A percentile compares a stretch with the other conserved stretches of the same genome.
Evolutionary conservation across 1,140 invertebrate genomes (phyloP).

Genomic region (Leptestheria dahalacensis): DNA sequence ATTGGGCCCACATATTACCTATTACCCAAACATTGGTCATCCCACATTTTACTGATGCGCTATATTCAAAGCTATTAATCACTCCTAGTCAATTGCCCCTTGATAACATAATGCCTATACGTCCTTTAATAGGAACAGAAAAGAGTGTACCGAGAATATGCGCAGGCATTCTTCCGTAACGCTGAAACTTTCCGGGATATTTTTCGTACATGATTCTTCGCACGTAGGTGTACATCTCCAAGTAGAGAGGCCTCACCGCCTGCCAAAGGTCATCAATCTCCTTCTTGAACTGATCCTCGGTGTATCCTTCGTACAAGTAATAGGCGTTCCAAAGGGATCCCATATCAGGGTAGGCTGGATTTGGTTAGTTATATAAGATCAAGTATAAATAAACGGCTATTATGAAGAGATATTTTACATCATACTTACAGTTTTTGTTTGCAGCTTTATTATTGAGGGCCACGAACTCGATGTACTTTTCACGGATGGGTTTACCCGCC

Average conservation of each 20-base stretch:
- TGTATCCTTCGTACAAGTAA: slow-evolving; percentile 20
- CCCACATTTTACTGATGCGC: background rate
- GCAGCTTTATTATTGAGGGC: slow-evolving; percentile 44
- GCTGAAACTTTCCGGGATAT: slow-evolving; percentile 20
- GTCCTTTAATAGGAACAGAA: background rate
- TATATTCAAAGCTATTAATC: background rate
- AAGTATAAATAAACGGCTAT: background rate
- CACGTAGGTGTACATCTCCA: slow-evolving; percentile 36
- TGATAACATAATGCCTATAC: background rate
- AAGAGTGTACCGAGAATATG: slow-evolving; percentile 18
- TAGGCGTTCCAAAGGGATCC: slow-evolving; percentile 22
- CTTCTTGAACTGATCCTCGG: slow-evolving; percentile 21
- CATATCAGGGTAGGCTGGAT: slow-evolving; percentile 19
- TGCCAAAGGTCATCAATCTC: slow-evolving; percentile 27
- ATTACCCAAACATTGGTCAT: slow-evolving; percentile 1
- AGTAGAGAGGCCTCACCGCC: slow-evolving; percentile 32
- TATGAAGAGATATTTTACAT: background rate
- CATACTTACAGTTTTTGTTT: slow-evolving; percentile 29
- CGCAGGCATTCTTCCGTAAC: slow-evolving; percentile 21
- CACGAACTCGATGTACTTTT: slow-evolving; percentile 57
- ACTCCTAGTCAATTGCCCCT: background rate
- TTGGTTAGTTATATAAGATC: slow-evolving; percentile 4
- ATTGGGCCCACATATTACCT: slow-evolving; percentile 30
- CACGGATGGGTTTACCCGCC: slow-evolving; percentile 52
- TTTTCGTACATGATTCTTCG: slow-evolving; percentile 29